Base-by-base conservation (phyloP, 2,113 vertebrate genomes). In the Argyrosomus japonicus region DNA sequence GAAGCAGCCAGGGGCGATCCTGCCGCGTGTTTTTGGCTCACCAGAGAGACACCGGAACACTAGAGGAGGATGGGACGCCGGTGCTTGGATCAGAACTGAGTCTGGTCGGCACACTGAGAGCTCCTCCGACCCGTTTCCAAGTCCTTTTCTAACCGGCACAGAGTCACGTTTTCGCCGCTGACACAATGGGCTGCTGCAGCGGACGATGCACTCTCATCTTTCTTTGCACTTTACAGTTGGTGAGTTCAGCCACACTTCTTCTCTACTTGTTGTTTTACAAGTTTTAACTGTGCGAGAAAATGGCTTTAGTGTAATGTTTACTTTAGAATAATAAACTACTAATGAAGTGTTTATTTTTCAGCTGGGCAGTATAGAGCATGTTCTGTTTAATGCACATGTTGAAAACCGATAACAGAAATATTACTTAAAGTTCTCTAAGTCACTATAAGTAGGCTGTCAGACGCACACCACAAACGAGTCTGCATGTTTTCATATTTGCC, bases 191-290 rank as follows among this genome's bases (percentile, higher is more conserved):
- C 90, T 97, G 96, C 93, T 97, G 97, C 88, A 96, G 96, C 48
- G 96, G 97, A 71, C 95, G 96, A 75, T 97, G 96, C 92, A 94
- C 96, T 21, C 90, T 98, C 36, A 95, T 97, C 69, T 96, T 96
- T 65, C 94, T 97, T 72, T 97, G 97, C 94, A 92, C 95, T 87
- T 93, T 98, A 87, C 97, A 98, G 92, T 73, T 97, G 96, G 97
- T 98, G 88, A 97, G 97, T 96, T 68, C 10, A 67, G 3, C 23
- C 45, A 3, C 7, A 8, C 45, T 54, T 75, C 8, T 86, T 69
- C 6, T 81, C 43, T 23, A 36, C 25, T 69, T 72, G 53, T 79
- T 64, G 14, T 74, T 32, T 56, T 27, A 21, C 8, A 79, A 80
- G 77, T 85, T 85, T 40, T 7, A 54, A 25, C 12, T 9, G 3